Evolutionary conservation across 2,113 vertebrate genomes (phyloP).

Genomic region (Tragelaphus strepsiceros): DNA sequence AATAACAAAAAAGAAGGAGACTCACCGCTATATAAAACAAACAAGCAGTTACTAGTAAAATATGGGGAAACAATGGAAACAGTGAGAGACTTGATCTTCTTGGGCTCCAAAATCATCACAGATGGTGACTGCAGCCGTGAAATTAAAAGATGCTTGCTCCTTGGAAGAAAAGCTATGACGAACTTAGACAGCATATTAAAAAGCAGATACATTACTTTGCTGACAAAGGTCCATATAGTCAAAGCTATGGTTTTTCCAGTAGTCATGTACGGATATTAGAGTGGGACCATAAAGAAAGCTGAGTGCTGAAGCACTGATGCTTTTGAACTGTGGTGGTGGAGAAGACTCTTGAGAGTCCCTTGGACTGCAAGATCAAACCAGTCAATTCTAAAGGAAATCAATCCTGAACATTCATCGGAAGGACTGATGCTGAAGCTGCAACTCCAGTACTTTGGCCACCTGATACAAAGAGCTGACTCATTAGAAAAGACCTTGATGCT

Average conservation of each 20-base stretch:
- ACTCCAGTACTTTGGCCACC: not conserved
- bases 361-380: not conserved
- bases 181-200: not conserved
- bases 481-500: not conserved
- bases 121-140: not conserved
- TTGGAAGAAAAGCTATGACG: not conserved
- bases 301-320: not conserved
- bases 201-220: not conserved
- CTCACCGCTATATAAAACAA: not conserved
- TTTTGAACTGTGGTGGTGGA: not conserved
- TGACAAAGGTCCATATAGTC: not conserved
- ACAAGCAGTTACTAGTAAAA: not conserved
- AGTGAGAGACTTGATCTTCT: not conserved
- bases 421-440: not conserved
- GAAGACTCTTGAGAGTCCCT: not conserved
- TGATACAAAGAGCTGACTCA: fast-evolving
- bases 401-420: not conserved
- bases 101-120: not conserved
- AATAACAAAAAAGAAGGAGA: not conserved
- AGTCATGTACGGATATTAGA: not conserved
- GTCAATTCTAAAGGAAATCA: not conserved
- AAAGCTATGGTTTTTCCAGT: not conserved
- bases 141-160: not conserved
- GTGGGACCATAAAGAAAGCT: not conserved
- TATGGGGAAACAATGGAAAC: not conserved